Percentiles rank a stretch among this genome's conserved stretches.
Evolutionary conservation across 1,140 invertebrate species (phyloP).

Genomic region (Musca domestica): DNA sequence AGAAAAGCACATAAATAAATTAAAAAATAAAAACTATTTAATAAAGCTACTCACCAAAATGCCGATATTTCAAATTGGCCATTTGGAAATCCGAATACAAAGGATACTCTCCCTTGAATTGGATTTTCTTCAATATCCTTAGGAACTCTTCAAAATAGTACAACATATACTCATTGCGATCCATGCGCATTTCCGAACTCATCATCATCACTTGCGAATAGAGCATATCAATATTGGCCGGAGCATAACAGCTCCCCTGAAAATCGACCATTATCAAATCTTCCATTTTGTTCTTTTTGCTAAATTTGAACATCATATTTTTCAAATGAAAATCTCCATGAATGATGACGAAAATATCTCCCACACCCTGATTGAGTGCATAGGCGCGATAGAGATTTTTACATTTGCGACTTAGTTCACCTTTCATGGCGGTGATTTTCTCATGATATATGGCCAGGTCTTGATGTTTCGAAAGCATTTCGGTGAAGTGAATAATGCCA

Average conservation of each 20-base stretch:
- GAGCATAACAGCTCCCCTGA: slow-evolving; percentile 28
- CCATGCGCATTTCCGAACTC: slow-evolving; percentile 12
- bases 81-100: slow-evolving; percentile 14
- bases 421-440: slow-evolving; percentile 6
- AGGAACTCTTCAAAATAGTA: slow-evolving; percentile 27
- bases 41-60: not conserved
- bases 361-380: not conserved
- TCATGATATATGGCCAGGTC: not conserved
- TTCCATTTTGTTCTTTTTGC: not conserved
- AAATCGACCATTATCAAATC: slow-evolving; percentile 31
- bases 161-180: slow-evolving; percentile 26
- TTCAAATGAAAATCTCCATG: slow-evolving; percentile 27
- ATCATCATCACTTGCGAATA: slow-evolving; percentile 29
- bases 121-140: slow-evolving; percentile 26
- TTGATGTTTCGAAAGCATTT: not conserved
- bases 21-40: not conserved
- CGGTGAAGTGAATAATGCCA: not conserved
- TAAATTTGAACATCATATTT: slow-evolving; percentile 32
- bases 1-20: not conserved
- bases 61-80: not conserved
- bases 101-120: slow-evolving; percentile 16
- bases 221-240: slow-evolving; percentile 29
- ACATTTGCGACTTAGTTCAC: not conserved
- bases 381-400: not conserved
- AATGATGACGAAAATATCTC: slow-evolving; percentile 16